Evolutionary conservation across 2,888 invertebrate species (phyloP), one percentile per base, ranked within the genome.

Genomic region (Sphaeridia pumilis): DNA sequence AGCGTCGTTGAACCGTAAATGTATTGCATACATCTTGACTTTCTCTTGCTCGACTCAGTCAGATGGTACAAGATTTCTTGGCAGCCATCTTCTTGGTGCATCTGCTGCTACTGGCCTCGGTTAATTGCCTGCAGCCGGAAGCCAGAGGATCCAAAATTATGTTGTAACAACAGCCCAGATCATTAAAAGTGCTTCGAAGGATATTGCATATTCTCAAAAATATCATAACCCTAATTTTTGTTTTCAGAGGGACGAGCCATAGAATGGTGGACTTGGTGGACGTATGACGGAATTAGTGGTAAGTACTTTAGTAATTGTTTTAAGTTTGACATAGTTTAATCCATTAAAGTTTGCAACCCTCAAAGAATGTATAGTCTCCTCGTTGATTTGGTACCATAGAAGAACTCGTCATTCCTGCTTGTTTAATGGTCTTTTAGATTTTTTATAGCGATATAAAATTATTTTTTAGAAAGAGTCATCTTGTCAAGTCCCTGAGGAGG

Each of bases 281-380:
- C 65, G 7, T 65, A 62, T 49, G 65, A 65, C 49, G 65, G 65
- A 36, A 63, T 65, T 27, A 62, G 62, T 45, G 65, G 65, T 65
- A 57, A 38, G 38, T 38, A 17, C 20, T 17, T 31, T 20, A 38
- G 38, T 14, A 38, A 20, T 14, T 38, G 38, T 38, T 38, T 38
- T 14, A 38, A 12, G 20, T 17, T 38, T 38, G 20, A 14, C 10
- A 38, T 5, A 17, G 20, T 7, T 17, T 38, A 5, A 5, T 5
- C 12, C 38, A 17, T 38, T 20, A 38, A 12, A 5, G 20, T 14
- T 7, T 38, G 4, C 17, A 17, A 14, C n/a, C n/a, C n/a, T n/a
- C n/a, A n/a, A n/a, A n/a, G n/a, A n/a, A n/a, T n/a, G n/a, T n/a
- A n/a, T n/a, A n/a, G n/a, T n/a, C n/a, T n/a, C n/a, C n/a, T n/a